phyloP scores from a whole-genome alignment of 1,140 invertebrate species.

The Coelopa frigida region DNA sequence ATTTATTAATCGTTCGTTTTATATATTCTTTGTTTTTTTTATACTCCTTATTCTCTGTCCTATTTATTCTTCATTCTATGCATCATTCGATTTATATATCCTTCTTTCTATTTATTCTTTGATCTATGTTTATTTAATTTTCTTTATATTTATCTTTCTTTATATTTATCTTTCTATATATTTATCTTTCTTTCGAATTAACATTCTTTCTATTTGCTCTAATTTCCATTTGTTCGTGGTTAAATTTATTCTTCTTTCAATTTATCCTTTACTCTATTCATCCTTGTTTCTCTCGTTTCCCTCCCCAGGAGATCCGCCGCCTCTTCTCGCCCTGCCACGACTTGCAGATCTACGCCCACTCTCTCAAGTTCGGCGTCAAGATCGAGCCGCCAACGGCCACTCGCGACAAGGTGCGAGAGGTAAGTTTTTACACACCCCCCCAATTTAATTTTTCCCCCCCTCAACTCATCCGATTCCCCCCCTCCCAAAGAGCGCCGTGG shows the following conservation, averaged over 20 bases:
- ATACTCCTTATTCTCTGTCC: not conserved
- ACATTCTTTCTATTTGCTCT: not conserved
- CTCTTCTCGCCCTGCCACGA: conserved; percentile 21
- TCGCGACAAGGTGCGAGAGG: conserved; percentile 8
- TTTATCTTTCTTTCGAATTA: not conserved
- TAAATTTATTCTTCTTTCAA: not conserved
- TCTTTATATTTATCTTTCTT: no score
- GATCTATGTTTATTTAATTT: no score
- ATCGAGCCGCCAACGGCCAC: not conserved
- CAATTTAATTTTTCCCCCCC: not conserved
- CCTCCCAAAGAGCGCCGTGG: conserved; percentile 7
- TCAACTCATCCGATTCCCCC: not conserved
- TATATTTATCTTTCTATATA: no score
- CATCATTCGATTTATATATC: no score
- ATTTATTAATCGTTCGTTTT: not conserved
- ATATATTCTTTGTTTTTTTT: conserved; percentile 4
- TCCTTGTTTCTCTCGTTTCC: not conserved
- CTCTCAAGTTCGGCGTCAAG: conserved; percentile 20
- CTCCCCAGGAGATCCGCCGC: conserved; percentile 17
- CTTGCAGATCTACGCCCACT: conserved; percentile 32
- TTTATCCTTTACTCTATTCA: conserved; percentile 1
- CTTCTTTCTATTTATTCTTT: no score
- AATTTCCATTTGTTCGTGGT: no score
- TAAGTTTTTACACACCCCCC: conserved; percentile 3
- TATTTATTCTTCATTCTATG: no score